A percentile compares a stretch with the other conserved stretches of the same genome.
Evolutionary conservation across 2,888 invertebrate genomes (phyloP).

Genomic region (Philereme transversata): DNA sequence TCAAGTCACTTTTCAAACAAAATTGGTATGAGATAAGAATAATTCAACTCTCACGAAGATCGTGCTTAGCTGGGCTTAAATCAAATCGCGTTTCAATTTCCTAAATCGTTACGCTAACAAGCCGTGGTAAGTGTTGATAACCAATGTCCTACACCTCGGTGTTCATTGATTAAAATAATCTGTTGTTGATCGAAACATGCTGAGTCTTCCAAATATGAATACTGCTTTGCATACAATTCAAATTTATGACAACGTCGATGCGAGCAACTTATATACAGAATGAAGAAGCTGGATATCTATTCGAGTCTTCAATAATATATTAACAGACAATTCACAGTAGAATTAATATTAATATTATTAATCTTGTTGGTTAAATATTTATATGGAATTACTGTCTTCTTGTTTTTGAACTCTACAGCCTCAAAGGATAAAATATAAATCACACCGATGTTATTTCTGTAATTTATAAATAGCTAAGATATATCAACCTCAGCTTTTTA

Average conservation of each 20-base stretch:
- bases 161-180: constrained; percentile 26
- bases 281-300: no score
- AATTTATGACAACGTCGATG: not conserved
- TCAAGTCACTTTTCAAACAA: not conserved
- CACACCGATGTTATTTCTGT: no score
- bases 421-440: no score
- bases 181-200: constrained; percentile 23
- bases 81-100: constrained; percentile 35
- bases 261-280: not conserved
- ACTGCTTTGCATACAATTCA: constrained; percentile 9
- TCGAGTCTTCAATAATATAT: no score
- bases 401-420: no score
- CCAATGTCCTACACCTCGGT: constrained; percentile 30
- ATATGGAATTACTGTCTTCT: no score
- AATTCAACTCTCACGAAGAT: constrained; percentile 3
- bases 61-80: constrained; percentile 11
- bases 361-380: no score
- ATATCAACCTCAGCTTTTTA: no score
- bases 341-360: no score
- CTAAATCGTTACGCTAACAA: constrained; percentile 29
- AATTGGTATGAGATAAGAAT: not conserved
- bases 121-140: constrained; percentile 25
- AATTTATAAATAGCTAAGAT: no score
- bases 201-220: constrained; percentile 12
- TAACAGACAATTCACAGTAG: no score